phyloP scores from a whole-genome alignment of 2,888 invertebrate species.

The Bombylius discolor region DNA sequence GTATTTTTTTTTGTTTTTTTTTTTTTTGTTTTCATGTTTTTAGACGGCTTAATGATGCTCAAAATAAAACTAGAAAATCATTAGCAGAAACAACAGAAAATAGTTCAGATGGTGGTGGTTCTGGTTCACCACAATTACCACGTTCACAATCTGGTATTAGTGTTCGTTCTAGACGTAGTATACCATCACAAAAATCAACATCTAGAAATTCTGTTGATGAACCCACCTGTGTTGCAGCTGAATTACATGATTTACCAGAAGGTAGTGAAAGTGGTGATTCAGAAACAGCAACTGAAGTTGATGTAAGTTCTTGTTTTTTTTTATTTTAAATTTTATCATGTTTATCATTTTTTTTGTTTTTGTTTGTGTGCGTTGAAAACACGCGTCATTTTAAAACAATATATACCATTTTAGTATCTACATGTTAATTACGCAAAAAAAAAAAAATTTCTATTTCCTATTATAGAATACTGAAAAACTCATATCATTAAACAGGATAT shows the following conservation, averaged over 20 bases:
- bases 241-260: conserved; percentile 42
- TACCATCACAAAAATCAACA: conserved; percentile 37
- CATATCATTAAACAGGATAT: no score
- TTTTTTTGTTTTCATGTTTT: neutral
- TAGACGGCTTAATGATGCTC: conserved; percentile 37
- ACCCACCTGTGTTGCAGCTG: conserved; percentile 35
- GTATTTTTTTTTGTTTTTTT: neutral
- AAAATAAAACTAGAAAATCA: conserved; percentile 34
- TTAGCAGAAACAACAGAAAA: conserved; percentile 27
- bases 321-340: no score
- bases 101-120: conserved; percentile 23
- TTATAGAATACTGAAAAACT: no score
- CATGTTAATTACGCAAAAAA: no score
- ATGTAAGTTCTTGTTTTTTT: conserved; percentile 38
- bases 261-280: conserved; percentile 48
- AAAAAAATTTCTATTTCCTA: no score
- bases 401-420: no score
- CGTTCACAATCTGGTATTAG: conserved; percentile 41
- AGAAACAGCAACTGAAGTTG: conserved; percentile 58
- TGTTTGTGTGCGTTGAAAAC: no score
- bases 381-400: no score
- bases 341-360: no score
- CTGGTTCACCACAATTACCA: conserved; percentile 34
- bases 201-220: conserved; percentile 44
- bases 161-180: conserved; percentile 42